Evolutionary conservation across 2,797 vertebrate species (phyloP).

Genomic region (Myripristis jacobus): DNA sequence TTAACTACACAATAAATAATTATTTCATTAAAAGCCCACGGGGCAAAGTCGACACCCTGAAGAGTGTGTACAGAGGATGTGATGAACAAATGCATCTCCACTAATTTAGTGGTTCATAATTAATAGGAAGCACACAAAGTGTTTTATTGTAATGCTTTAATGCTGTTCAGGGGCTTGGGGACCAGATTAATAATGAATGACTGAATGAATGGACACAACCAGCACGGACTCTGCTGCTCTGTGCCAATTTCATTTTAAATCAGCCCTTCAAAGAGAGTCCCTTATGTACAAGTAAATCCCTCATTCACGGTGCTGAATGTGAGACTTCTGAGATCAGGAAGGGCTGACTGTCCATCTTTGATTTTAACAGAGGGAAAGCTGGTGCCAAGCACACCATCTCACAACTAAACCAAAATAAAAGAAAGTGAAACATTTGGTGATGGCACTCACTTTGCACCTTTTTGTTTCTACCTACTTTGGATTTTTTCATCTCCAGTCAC

Average conservation of each 20-base stretch:
- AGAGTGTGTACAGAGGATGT: neutral
- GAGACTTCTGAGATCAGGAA: neutral
- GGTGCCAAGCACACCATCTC: too few relatives aligned
- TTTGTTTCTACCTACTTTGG: neutral
- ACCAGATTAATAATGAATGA: constrained; percentile 55
- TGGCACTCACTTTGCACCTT: neutral
- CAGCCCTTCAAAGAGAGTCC: constrained; percentile 13
- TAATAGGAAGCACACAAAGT: constrained; percentile 41
- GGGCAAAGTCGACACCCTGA: constrained; percentile 4
- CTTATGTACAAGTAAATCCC: neutral
- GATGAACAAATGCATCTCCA: constrained; percentile 17
- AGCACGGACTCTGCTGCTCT: constrained; percentile 19
- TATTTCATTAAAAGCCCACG: neutral
- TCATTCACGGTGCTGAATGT: neutral
- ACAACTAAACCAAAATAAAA: too few relatives aligned
- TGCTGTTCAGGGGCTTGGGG: constrained; percentile 31
- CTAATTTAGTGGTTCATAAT: constrained; percentile 55
- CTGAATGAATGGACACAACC: constrained; percentile 30
- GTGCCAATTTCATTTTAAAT: constrained; percentile 51
- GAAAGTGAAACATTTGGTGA: neutral
- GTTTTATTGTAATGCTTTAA: constrained; percentile 56
- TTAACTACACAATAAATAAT: neutral
- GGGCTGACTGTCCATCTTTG: neutral
- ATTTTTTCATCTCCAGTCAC: neutral
- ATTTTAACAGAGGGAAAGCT: neutral